A percentile compares a stretch with the other conserved stretches of the same genome.
These are phyloP conservation scores for Achroia grisella DNA, from an alignment of 1,140 invertebrate genomes.

Conservation along the genomic window DNA sequence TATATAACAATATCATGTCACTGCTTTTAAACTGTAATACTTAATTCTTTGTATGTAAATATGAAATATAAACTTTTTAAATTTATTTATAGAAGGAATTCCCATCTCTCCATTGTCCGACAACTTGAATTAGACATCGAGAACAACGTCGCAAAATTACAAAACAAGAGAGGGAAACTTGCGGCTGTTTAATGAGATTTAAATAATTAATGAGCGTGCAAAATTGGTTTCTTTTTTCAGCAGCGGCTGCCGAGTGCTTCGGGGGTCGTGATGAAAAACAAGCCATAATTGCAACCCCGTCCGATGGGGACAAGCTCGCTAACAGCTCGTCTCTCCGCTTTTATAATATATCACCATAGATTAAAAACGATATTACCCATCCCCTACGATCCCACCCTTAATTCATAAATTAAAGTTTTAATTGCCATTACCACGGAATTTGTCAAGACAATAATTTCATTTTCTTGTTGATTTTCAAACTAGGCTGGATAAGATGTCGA, in stretches of 20 bases:
- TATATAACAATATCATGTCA: no score
- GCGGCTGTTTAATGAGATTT: constrained; percentile 72
- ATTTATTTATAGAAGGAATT: constrained; percentile 5
- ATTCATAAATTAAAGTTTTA: constrained; percentile 45
- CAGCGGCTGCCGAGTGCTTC: constrained; percentile 25
- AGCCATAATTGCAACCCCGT: constrained; percentile 56
- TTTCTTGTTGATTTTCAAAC: no score
- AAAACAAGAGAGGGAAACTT: constrained; percentile 48
- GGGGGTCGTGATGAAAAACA: constrained; percentile 52
- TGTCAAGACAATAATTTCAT: constrained; percentile 25
- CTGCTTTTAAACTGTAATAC: no score
- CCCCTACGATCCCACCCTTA: constrained; percentile 14
- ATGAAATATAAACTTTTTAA: neutral
- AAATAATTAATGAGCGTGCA: constrained; percentile 73
- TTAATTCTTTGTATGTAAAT: no score
- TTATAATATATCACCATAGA: constrained; percentile 2
- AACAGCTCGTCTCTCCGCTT: constrained; percentile 2
- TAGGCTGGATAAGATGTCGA: no score
- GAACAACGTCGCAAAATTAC: constrained; percentile 26
- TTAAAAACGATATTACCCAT: constrained; percentile 23
- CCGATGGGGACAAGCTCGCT: constrained; percentile 9
- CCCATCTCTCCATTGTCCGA: constrained; percentile 13
- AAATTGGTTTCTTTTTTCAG: constrained; percentile 70
- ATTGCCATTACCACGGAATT: constrained; percentile 29
- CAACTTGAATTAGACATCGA: constrained; percentile 27